Base-by-base conservation (phyloP, 2,888 invertebrate genomes). In the Adelognathus sp. region DNA sequence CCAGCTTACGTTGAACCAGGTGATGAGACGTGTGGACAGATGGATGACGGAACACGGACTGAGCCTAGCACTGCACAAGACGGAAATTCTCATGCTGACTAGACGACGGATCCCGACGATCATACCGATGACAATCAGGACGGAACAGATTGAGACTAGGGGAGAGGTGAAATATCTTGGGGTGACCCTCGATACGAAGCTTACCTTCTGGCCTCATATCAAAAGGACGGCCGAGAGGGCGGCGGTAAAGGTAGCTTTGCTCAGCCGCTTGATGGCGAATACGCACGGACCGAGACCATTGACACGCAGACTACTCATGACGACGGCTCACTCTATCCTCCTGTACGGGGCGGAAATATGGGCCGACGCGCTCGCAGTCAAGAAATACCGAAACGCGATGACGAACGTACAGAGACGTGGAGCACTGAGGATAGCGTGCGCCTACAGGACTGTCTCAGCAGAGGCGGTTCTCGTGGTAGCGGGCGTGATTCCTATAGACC, bases 131-230 rank as follows among this genome's bases (percentile, higher is more conserved):
- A 58, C 14, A 21, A 56, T 81, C 3, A 76, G 66, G 7, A 76
- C 71, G 2, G 50, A 67, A 27, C 16, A 3, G 18, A 73, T 71
- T 1, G 5, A 41, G 46, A 29, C 72, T 5, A 24, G 16, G 16
- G 16, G 50, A 14, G 56, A 44, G 16, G 54, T 82, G 4, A 82
- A 81, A 63, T 86, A 86, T 61, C 74, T 86, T 1, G 86, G 84
- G 2, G 72, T 82, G 6, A 36, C 24, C 7, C 33, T 86, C 0
- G 84, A 83, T 54, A 39, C 56, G 2, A 39, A 52, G 29, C 24
- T 82, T 16, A 79, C 66, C 36, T 85, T 81, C 36, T 63, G 71
- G 14, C 56, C 44, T 1, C 85, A 86, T 54, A 70, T 84, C 3
- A 41, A n/a, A 21, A 50, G 41, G 5, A 54, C 79, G n/a, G 67